Percentiles rank a stretch among this genome's conserved stretches.
phyloP scores from a whole-genome alignment of 2,113 vertebrate species.

The Tragelaphus imberbis region DNA sequence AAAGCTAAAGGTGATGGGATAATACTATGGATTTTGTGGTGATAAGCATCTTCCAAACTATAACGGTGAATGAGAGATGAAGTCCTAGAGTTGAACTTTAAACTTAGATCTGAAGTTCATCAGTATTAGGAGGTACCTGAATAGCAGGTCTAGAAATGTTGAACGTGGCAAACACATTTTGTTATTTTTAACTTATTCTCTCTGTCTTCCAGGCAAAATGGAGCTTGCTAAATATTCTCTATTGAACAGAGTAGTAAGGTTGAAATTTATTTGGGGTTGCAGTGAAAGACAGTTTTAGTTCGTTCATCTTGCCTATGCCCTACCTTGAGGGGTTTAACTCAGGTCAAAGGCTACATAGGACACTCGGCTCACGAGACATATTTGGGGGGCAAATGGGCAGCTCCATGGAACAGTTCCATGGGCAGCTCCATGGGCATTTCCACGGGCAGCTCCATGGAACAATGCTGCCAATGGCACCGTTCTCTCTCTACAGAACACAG shows the following conservation, averaged over 20 bases:
- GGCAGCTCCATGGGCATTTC: too few species aligned
- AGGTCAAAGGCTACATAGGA: neutral
- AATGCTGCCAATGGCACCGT: too few species aligned
- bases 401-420: neutral
- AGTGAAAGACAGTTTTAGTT: neutral
- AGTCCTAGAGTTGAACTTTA: neutral
- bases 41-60: neutral
- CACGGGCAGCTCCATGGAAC: too few species aligned
- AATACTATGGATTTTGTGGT: neutral
- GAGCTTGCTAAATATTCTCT: neutral
- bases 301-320: neutral
- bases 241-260: neutral
- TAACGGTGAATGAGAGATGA: neutral
- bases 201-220: slow-evolving; percentile 13
- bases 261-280: neutral
- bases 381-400: neutral
- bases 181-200: neutral
- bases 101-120: neutral
- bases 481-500: neutral
- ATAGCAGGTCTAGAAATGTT: neutral
- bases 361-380: neutral
- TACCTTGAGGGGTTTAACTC: neutral
- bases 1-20: neutral
- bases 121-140: neutral
- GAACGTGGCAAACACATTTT: neutral